Percentiles rank a stretch among this genome's conserved stretches.
These are phyloP conservation scores for Acanthisitta chloris DNA, from an alignment of 2,113 vertebrate species.

Conservation along the genomic window DNA sequence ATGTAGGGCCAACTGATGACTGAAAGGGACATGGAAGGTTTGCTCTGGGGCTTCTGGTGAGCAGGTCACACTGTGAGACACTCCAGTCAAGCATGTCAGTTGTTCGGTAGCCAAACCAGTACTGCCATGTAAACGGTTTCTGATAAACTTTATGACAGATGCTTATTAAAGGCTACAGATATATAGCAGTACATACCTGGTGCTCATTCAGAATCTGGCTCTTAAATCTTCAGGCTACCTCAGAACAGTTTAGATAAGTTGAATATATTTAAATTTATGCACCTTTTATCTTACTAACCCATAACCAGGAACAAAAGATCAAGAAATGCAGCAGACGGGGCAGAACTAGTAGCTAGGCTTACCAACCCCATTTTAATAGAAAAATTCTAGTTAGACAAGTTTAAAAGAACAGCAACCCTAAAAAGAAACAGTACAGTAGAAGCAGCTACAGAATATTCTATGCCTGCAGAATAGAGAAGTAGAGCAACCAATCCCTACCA, in stretches of 20 bases:
- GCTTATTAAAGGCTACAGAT: not conserved
- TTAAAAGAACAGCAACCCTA: not conserved
- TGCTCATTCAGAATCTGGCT: not conserved
- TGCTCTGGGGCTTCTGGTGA: not conserved
- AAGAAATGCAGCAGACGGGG: not conserved
- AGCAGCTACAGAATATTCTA: slow-evolving; percentile 23
- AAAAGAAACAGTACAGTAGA: not conserved
- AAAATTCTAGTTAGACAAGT: not conserved
- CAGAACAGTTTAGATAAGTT: not conserved
- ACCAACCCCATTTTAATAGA: not conserved
- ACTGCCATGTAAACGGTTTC: not conserved
- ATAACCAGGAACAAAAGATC: not conserved
- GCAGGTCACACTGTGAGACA: not conserved
- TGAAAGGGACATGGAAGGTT: not conserved
- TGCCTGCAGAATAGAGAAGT: not conserved
- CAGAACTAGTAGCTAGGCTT: not conserved
- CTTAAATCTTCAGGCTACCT: not conserved
- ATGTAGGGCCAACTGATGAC: not conserved
- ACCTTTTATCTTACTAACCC: not conserved
- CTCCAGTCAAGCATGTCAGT: not conserved
- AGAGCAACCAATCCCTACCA: not conserved
- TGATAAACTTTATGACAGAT: not conserved
- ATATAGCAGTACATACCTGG: not conserved
- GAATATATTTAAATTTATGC: not conserved
- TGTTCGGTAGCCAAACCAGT: not conserved